phyloP scores from a whole-genome alignment of 2,888 invertebrate genomes.

The Psylliodes chrysocephalus region DNA sequence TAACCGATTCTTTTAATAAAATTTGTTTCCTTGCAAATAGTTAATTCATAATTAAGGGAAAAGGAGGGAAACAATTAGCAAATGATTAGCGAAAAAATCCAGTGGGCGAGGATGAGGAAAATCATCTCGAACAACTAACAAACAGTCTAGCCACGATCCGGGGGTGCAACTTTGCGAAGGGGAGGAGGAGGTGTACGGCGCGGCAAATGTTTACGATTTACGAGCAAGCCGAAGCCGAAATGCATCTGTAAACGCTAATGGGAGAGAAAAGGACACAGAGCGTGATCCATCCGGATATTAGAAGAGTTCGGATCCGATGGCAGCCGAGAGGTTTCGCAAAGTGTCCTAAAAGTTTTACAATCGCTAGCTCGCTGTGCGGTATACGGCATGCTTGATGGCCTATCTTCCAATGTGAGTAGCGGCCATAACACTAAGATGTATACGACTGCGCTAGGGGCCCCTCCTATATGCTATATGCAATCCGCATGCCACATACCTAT shows the following conservation, averaged over 20 bases:
- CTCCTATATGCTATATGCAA: constrained; percentile 66
- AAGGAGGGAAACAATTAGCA: neutral
- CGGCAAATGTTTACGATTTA: constrained; percentile 61
- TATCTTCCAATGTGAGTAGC: constrained; percentile 75
- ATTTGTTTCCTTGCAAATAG: too few relatives aligned
- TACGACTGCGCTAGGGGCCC: constrained; percentile 71
- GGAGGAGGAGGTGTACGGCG: constrained; percentile 44
- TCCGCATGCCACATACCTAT: constrained; percentile 65
- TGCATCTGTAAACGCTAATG: constrained; percentile 53
- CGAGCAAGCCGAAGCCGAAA: constrained; percentile 50
- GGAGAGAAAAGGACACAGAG: constrained; percentile 49
- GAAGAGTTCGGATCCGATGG: constrained; percentile 60
- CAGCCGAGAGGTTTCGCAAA: constrained; percentile 66
- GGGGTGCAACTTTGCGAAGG: constrained; percentile 41
- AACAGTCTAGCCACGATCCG: constrained; percentile 39
- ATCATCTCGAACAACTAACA: neutral
- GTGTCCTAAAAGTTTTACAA: constrained; percentile 74
- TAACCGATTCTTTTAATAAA: too few relatives aligned
- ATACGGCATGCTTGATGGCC: constrained; percentile 72
- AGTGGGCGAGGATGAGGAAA: neutral
- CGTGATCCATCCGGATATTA: constrained; percentile 62
- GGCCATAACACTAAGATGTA: constrained; percentile 72
- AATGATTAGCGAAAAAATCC: constrained; percentile 10
- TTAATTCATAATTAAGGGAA: too few relatives aligned
- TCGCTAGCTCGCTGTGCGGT: constrained; percentile 64